Evolutionary conservation across 2,888 invertebrate species (phyloP).

Genomic region (Hermaeophaga mercurialis): DNA sequence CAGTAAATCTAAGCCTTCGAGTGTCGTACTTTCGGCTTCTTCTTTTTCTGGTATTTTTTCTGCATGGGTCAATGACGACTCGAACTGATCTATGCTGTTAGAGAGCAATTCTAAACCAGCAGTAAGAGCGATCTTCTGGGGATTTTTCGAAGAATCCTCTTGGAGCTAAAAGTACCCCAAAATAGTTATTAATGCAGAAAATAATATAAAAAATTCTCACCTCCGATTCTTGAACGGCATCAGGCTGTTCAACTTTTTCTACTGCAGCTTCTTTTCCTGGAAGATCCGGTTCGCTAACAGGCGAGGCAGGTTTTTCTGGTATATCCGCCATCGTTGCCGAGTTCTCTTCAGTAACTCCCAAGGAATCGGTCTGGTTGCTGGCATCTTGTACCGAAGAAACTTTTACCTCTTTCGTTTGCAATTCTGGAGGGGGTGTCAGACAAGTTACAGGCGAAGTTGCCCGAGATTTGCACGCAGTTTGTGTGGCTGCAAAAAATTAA

Average conservation of each 20-base stretch:
- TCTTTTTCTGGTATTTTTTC: slow-evolving; percentile 52
- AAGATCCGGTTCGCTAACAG: slow-evolving; percentile 15
- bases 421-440: slow-evolving; percentile 67
- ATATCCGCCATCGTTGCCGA: slow-evolving; percentile 44
- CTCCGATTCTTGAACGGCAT: slow-evolving; percentile 2
- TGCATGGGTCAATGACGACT: slow-evolving; percentile 57
- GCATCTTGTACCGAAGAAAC: slow-evolving; percentile 72
- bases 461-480: slow-evolving; percentile 54
- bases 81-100: slow-evolving; percentile 83
- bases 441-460: slow-evolving; percentile 61
- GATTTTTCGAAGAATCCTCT: slow-evolving; percentile 1
- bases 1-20: slow-evolving; percentile 74
- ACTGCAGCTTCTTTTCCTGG: background rate
- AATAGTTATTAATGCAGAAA: too few species aligned
- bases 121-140: slow-evolving; percentile 69
- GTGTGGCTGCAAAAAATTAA: slow-evolving; percentile 9
- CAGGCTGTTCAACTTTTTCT: background rate
- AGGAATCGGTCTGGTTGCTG: slow-evolving; percentile 82
- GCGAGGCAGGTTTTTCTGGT: slow-evolving; percentile 38
- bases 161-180: slow-evolving; percentile 7
- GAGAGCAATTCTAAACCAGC: slow-evolving; percentile 83
- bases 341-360: slow-evolving; percentile 71
- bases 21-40: slow-evolving; percentile 49
- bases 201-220: slow-evolving; percentile 3
- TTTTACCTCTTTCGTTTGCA: slow-evolving; percentile 53